phyloP scores from a whole-genome alignment of 1,140 invertebrate species.

The Pantala flavescens region DNA sequence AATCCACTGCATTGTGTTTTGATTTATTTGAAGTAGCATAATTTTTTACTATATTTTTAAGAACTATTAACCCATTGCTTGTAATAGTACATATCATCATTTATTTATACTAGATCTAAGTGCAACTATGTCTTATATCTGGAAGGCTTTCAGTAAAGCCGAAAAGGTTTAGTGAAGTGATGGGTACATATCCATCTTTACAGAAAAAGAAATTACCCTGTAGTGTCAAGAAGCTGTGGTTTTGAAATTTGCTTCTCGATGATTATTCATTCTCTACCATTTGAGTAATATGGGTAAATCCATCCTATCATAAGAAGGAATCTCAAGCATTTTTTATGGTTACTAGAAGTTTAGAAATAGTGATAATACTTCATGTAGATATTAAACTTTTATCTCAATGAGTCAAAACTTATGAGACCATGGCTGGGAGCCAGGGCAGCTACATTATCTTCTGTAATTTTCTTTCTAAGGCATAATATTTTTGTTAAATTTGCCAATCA shows the following conservation, averaged over 20 bases:
- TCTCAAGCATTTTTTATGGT: neutral
- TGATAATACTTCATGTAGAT: neutral
- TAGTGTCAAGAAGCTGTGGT: neutral
- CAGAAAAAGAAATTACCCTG: neutral
- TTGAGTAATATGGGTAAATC: neutral
- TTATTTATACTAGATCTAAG: constrained; percentile 8
- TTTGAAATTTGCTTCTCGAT: neutral
- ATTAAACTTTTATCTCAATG: neutral
- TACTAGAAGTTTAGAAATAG: neutral
- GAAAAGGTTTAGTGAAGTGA: neutral
- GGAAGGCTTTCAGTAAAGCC: neutral
- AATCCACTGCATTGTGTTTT: neutral
- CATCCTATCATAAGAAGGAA: neutral
- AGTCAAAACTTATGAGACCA: neutral
- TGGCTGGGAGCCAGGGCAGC: constrained; percentile 4
- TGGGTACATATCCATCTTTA: neutral
- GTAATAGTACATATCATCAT: constrained; percentile 8
- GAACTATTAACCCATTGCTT: neutral
- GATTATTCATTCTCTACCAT: neutral
- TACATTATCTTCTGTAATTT: neutral
- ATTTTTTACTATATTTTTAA: neutral
- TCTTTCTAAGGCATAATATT: neutral
- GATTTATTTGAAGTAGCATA: neutral
- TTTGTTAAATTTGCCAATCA: neutral
- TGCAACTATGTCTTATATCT: neutral